Evolutionary conservation across 2,888 invertebrate species (phyloP).

Genomic region (Chaitophorus viminalis): DNA sequence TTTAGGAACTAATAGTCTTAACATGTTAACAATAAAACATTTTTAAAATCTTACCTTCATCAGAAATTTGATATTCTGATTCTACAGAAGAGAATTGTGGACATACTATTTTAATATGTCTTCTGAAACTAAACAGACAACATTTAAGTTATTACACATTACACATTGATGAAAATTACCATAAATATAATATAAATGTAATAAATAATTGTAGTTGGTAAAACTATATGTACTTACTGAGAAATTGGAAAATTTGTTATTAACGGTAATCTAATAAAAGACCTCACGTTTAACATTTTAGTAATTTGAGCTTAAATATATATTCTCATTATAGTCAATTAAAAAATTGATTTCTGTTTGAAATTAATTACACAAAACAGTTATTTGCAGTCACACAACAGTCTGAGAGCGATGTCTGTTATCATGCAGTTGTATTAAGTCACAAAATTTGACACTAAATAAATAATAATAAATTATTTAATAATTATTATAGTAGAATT

Average conservation of each 20-base stretch:
- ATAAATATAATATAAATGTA: background rate
- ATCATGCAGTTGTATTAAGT: too few relatives aligned
- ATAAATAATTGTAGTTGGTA: background rate
- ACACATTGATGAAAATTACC: background rate
- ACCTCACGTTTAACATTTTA: slow-evolving; percentile 27
- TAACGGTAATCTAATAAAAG: slow-evolving; percentile 21
- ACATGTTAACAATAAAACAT: background rate
- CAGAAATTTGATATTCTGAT: slow-evolving; percentile 22
- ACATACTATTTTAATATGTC: background rate
- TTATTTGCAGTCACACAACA: too few relatives aligned
- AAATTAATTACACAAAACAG: background rate
- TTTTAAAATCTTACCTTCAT: slow-evolving; percentile 43
- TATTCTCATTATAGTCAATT: background rate
- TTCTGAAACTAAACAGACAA: slow-evolving; percentile 26
- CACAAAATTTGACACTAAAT: background rate
- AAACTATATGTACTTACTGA: background rate
- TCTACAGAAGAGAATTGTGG: slow-evolving; percentile 28
- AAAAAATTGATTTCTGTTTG: background rate
- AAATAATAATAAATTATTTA: too few relatives aligned
- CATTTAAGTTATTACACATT: background rate
- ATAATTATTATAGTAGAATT: too few relatives aligned
- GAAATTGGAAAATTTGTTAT: slow-evolving; percentile 13
- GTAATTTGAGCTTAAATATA: slow-evolving; percentile 2
- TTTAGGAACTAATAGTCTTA: background rate
- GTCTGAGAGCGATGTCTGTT: too few relatives aligned